Conservation (phyloP, 1,140 invertebrate genomes). For the Drosophila simulans region DNA sequence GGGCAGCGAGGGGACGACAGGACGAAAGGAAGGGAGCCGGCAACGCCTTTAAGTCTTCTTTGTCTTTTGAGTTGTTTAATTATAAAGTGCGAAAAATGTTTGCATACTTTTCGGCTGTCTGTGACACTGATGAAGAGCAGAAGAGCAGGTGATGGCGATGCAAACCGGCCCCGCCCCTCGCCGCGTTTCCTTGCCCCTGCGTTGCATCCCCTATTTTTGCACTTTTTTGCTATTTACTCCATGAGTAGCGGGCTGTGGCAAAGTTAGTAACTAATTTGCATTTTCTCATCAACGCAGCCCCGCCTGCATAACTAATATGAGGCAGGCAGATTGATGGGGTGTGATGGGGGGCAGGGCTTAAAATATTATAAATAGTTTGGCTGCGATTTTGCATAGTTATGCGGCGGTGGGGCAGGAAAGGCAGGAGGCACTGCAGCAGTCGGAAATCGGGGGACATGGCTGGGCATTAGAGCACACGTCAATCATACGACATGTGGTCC, state of each 20-base stretch:
- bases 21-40: constrained; percentile 2
- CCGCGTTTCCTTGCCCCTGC: neutral
- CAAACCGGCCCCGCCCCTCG: no score
- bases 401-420: neutral
- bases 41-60: constrained; percentile 63
- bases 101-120: constrained; percentile 76
- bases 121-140: constrained; percentile 75
- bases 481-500: constrained; percentile 80
- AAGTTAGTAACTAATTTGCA: constrained; percentile 80
- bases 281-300: constrained; percentile 76
- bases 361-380: constrained; percentile 75
- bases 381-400: constrained; percentile 69
- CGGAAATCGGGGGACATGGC: neutral
- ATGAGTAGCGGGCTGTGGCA: constrained; percentile 54
- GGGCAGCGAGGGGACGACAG: neutral
- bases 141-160: neutral
- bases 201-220: neutral
- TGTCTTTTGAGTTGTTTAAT: constrained; percentile 79
- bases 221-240: constrained; percentile 56
- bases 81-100: constrained; percentile 82
- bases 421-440: neutral
- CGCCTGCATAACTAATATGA: constrained; percentile 76
- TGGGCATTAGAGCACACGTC: constrained; percentile 71
- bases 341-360: constrained; percentile 21
- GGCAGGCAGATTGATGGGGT: constrained; percentile 19